Base-by-base conservation (phyloP, 2,113 vertebrate genomes). In the Anthoscopus minutus region DNA sequence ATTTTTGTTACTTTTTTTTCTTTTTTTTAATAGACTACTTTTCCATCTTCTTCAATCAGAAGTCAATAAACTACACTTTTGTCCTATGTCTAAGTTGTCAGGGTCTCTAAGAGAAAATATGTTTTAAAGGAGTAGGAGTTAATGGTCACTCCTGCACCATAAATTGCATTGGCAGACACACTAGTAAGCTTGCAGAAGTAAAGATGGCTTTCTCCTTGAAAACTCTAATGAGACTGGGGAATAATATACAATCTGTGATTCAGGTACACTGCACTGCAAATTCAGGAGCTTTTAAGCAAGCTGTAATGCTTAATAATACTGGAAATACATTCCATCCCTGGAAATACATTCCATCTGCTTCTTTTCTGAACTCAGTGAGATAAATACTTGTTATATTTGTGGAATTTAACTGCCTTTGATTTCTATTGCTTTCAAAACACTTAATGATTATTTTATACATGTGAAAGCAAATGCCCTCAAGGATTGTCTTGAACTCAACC, bases 131-230 rank as follows among this genome's bases (percentile, higher is more conserved):
- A 95, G 93, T 95, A 96, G 96, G 94, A 97, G 96, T 96, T 97
- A 97, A 97, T 96, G 96, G 96, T 97, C 96, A 97, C 94, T 97
- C 89, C 94, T 93, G 94, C 74, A 40, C 92, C 92, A 96, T 98
- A 97, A 97, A 98, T 98, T 97, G 93, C 95, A 80, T 58, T 96
- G 95, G 92, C 96, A 98, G 96, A 96, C 92, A 96, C 69, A 89
- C 95, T 92, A 88, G 94, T 97, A 95, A 94, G 94, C 92, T 94
- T 89, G 93, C 60, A 96, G 97, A 94, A 94, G 92, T 85, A 97
- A 96, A 93, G 95, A 97, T 97, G 97, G 95, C 90, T 98, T 98
- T 97, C 97, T 98, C 97, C 96, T 97, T 98, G 97, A 97, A 97
- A 97, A 88, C 95, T 91, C 86, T 97, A 98, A 98, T 97, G 96